phyloP scores from a whole-genome alignment of 2,113 vertebrate genomes.

The Amphiprion ocellaris region DNA sequence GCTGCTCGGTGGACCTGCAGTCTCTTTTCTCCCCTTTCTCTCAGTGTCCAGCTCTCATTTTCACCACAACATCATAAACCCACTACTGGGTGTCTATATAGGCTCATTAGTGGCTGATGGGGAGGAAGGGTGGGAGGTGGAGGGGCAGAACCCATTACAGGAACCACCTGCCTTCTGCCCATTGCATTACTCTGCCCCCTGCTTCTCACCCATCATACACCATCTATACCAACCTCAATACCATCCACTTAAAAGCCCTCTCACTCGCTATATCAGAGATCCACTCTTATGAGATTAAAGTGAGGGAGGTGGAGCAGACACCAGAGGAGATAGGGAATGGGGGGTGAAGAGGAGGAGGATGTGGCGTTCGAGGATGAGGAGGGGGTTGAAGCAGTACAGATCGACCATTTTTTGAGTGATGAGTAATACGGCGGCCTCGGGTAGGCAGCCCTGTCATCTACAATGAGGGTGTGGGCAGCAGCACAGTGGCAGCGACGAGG shows the following conservation, averaged over 20 bases:
- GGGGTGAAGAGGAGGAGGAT: slow-evolving; percentile 28
- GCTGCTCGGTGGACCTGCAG: slow-evolving; percentile 35
- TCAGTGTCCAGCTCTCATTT: slow-evolving; percentile 54
- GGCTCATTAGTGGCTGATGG: slow-evolving; percentile 66
- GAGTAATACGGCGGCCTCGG: slow-evolving; percentile 51
- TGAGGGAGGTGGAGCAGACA: slow-evolving; percentile 59
- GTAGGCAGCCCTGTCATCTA: slow-evolving; percentile 44
- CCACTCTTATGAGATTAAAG: slow-evolving; percentile 80
- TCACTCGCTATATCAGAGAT: slow-evolving; percentile 71
- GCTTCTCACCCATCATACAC: slow-evolving; percentile 48
- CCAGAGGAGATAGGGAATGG: slow-evolving; percentile 42
- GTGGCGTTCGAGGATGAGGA: slow-evolving; percentile 34
- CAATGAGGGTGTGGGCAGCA: slow-evolving; percentile 34
- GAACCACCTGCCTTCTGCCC: slow-evolving; percentile 71
- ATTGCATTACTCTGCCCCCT: slow-evolving; percentile 42
- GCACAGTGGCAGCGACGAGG: slow-evolving; percentile 17
- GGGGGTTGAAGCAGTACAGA: slow-evolving; percentile 15
- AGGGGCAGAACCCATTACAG: slow-evolving; percentile 72
- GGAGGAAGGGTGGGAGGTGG: slow-evolving; percentile 12
- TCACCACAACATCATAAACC: slow-evolving; percentile 64
- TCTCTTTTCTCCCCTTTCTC: slow-evolving; percentile 25
- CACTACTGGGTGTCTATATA: slow-evolving; percentile 56
- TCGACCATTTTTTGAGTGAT: slow-evolving; percentile 33
- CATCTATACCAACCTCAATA: slow-evolving; percentile 68
- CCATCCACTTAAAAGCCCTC: slow-evolving; percentile 77